These are phyloP conservation scores for Cossypha heuglini DNA, from an alignment of 2,797 vertebrate genomes.

Conservation along the genomic window DNA sequence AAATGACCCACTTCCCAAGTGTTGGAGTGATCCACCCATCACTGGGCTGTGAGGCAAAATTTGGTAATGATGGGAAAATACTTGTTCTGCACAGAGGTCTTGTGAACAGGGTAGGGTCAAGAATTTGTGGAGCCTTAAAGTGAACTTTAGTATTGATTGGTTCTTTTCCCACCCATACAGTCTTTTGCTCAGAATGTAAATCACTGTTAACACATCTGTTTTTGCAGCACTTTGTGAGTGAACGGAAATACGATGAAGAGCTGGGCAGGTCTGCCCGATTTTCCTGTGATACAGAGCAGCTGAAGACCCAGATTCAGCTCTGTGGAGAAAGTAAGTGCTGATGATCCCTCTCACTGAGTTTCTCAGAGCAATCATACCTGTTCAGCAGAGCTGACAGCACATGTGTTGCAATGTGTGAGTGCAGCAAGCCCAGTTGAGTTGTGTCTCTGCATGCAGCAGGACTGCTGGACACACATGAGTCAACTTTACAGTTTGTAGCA, in stretches of 20 bases:
- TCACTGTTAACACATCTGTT: background rate
- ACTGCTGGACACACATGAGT: background rate
- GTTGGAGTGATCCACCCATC: background rate
- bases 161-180: background rate
- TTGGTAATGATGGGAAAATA: background rate
- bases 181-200: background rate
- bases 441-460: background rate
- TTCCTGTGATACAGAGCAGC: conserved; percentile 77
- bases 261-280: conserved; percentile 78
- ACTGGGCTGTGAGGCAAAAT: background rate
- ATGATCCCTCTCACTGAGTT: background rate
- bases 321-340: conserved; percentile 81
- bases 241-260: conserved; percentile 82
- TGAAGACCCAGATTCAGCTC: conserved; percentile 77
- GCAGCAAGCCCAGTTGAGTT: background rate
- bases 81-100: background rate
- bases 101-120: background rate
- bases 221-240: conserved; percentile 81
- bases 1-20: background rate
- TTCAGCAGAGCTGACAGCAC: background rate
- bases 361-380: background rate
- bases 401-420: background rate
- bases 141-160: background rate
- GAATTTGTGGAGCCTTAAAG: background rate
- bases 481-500: background rate